Evolutionary conservation across 2,797 vertebrate genomes (phyloP).

Genomic region (Macroramphosus scolopax): DNA sequence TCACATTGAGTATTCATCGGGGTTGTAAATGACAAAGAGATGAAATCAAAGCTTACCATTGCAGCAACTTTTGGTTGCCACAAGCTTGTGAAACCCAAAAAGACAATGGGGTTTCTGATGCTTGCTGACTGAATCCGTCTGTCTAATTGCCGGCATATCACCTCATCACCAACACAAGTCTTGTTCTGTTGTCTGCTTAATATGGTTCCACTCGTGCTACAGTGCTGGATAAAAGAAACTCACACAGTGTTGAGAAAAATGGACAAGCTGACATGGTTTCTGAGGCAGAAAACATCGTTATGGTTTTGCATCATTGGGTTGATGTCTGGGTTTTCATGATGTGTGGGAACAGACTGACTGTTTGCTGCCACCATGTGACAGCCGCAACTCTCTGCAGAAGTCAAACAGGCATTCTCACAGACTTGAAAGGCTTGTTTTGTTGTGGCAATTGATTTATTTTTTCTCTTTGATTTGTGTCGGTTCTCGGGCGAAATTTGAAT

Average conservation of each 20-base stretch:
- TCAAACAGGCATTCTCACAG: neutral
- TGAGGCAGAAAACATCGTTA: slow-evolving; percentile 48
- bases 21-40: slow-evolving; percentile 59
- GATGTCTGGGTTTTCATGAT: slow-evolving; percentile 6
- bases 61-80: too few species aligned
- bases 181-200: slow-evolving; percentile 3
- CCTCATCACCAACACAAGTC: slow-evolving; percentile 50
- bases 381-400: slow-evolving; percentile 25
- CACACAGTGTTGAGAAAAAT: slow-evolving; percentile 1
- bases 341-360: slow-evolving; percentile 14
- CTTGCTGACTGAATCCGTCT: slow-evolving; percentile 49
- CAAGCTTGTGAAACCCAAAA: slow-evolving; percentile 38
- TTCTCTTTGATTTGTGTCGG: slow-evolving; percentile 1
- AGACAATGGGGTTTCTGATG: slow-evolving; percentile 41
- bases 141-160: slow-evolving; percentile 57
- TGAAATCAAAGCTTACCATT: slow-evolving; percentile 37
- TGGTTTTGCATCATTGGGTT: slow-evolving; percentile 25
- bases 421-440: slow-evolving; percentile 6
- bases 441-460: slow-evolving; percentile 9
- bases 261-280: slow-evolving; percentile 42
- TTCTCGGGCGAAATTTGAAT: neutral
- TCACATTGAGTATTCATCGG: slow-evolving; percentile 29
- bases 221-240: slow-evolving; percentile 6
- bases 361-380: slow-evolving; percentile 65
- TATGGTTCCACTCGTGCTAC: too few species aligned